Evolutionary conservation across 2,888 invertebrate species (phyloP).

Genomic region (Drosophila subquinaria): DNA sequence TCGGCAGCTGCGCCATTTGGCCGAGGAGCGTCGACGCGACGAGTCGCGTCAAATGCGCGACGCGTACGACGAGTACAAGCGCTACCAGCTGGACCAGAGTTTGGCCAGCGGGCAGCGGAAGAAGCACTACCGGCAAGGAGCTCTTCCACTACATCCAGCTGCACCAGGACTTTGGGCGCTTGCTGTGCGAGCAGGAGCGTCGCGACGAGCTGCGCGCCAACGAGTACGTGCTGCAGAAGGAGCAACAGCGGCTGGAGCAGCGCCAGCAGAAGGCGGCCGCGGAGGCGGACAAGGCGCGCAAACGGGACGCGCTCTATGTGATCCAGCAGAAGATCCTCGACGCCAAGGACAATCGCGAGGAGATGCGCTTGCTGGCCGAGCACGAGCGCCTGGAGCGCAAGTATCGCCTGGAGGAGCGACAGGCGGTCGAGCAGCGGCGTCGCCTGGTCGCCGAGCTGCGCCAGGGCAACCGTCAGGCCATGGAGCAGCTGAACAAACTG

Average conservation of each 20-base stretch:
- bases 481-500: slow-evolving; percentile 43
- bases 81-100: slow-evolving; percentile 37
- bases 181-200: slow-evolving; percentile 70
- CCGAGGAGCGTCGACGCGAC: slow-evolving; percentile 53
- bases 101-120: slow-evolving; percentile 34
- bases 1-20: slow-evolving; percentile 56
- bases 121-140: slow-evolving; percentile 62
- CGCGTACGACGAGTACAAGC: slow-evolving; percentile 55
- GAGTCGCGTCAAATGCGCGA: slow-evolving; percentile 54
- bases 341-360: slow-evolving; percentile 65
- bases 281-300: slow-evolving; percentile 43
- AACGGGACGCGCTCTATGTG: slow-evolving; percentile 48
- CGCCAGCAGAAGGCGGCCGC: slow-evolving; percentile 44
- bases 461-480: slow-evolving; percentile 49
- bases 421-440: slow-evolving; percentile 46
- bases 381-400: slow-evolving; percentile 67
- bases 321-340: slow-evolving; percentile 70
- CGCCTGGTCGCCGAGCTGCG: slow-evolving; percentile 54
- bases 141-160: slow-evolving; percentile 50
- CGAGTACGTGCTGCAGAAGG: slow-evolving; percentile 53
- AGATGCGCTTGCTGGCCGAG: slow-evolving; percentile 69
- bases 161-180: slow-evolving; percentile 52
- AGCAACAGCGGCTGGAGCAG: slow-evolving; percentile 41
- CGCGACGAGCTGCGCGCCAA: slow-evolving; percentile 66
- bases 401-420: slow-evolving; percentile 63